phyloP scores from a whole-genome alignment of 2,113 vertebrate genomes.

The Chaenogobius annularis region DNA sequence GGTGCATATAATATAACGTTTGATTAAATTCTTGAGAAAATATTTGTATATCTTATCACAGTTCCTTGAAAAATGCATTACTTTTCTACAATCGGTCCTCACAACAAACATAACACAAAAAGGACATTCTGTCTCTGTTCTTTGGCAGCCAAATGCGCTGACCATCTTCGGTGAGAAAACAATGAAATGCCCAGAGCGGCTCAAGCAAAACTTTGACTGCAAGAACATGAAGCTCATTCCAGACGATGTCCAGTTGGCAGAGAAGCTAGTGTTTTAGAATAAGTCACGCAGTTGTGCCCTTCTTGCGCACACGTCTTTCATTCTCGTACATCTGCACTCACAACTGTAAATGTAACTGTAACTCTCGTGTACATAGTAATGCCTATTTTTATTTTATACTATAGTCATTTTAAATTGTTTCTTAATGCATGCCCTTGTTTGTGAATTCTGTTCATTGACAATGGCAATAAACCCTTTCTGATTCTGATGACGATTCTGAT shows the following conservation, averaged over 20 bases:
- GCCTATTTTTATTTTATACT: too few species aligned
- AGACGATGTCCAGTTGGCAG: not conserved
- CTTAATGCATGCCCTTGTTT: too few species aligned
- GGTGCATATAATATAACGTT: not conserved
- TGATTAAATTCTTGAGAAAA: not conserved
- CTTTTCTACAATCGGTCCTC: not conserved
- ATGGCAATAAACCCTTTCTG: too few species aligned
- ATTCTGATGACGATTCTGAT: too few species aligned
- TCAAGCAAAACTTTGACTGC: not conserved
- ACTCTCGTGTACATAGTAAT: too few species aligned
- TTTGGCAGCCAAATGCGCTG: not conserved
- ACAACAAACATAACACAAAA: not conserved
- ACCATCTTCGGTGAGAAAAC: constrained; percentile 1
- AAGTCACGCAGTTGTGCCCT: not conserved
- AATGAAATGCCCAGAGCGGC: not conserved
- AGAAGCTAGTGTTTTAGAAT: not conserved
- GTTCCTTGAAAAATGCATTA: not conserved
- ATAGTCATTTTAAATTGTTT: too few species aligned
- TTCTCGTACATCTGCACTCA: too few species aligned
- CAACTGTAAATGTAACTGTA: too few species aligned
- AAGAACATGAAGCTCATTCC: not conserved
- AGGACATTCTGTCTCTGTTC: not conserved
- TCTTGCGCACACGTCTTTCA: not conserved
- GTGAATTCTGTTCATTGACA: too few species aligned
- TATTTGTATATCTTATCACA: not conserved